These are phyloP conservation scores for Ptilonorhynchus violaceus DNA, from an alignment of 2,113 vertebrate genomes.

Conservation along the genomic window DNA sequence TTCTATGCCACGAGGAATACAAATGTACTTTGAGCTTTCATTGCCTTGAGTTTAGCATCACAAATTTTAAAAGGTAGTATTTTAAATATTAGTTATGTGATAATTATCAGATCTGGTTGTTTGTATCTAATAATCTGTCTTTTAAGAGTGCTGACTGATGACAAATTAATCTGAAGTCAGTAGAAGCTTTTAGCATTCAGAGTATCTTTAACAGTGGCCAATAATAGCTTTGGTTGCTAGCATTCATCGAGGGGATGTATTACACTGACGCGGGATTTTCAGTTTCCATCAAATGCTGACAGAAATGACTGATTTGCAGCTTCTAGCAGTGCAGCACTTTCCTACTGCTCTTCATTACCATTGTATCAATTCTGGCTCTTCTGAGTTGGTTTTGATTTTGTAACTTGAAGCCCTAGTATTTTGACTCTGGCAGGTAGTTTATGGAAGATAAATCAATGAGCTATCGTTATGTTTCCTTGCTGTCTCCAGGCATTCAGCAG, in stretches of 20 bases:
- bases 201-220: background rate
- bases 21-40: background rate
- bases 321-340: background rate
- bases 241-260: background rate
- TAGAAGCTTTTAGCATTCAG: background rate
- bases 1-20: background rate
- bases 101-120: background rate
- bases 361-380: constrained; percentile 5
- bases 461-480: background rate
- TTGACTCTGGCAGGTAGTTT: background rate
- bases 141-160: background rate
- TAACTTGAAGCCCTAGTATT: constrained; percentile 8
- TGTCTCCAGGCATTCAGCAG: background rate
- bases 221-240: background rate
- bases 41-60: background rate
- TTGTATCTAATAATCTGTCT: background rate
- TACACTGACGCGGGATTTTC: background rate
- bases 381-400: constrained; percentile 12
- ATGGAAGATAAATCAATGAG: constrained; percentile 1
- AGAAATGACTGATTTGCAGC: background rate
- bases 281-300: background rate
- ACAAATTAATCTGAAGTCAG: background rate
- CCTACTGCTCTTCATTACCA: background rate
- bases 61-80: background rate
- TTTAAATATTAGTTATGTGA: background rate